Conservation (phyloP, 1,140 invertebrate genomes). For the Anthonomus grandis region DNA sequence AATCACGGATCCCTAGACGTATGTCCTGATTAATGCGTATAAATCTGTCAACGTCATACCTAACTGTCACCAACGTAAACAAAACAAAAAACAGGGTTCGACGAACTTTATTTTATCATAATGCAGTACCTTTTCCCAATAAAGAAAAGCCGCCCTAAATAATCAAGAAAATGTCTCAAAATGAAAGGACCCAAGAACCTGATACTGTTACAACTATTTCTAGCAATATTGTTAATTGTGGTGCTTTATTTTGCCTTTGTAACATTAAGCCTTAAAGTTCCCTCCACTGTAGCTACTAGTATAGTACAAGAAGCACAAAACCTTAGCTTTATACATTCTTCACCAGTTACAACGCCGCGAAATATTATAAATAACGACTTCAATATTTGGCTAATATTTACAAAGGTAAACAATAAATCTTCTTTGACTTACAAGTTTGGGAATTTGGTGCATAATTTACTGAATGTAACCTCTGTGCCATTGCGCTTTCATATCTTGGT, state of each 20-base stretch:
- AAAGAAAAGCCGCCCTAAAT: too few relatives aligned
- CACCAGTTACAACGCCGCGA: neutral
- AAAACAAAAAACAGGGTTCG: too few relatives aligned
- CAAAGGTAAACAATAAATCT: slow-evolving; percentile 43
- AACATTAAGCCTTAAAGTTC: neutral
- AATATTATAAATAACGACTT: slow-evolving; percentile 27
- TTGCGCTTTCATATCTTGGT: slow-evolving; percentile 67
- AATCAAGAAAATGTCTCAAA: slow-evolving; percentile 5
- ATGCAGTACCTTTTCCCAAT: too few relatives aligned
- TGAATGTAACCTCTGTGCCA: slow-evolving; percentile 48
- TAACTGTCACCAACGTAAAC: too few relatives aligned
- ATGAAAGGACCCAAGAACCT: slow-evolving; percentile 8
- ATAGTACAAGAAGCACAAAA: too few relatives aligned
- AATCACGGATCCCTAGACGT: too few relatives aligned
- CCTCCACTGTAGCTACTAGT: neutral
- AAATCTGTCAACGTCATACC: too few relatives aligned
- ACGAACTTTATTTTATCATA: too few relatives aligned
- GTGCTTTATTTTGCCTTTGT: slow-evolving; percentile 12
- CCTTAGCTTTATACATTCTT: neutral
- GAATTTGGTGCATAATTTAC: slow-evolving; percentile 42
- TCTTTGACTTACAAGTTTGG: slow-evolving; percentile 42
- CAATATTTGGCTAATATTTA: slow-evolving; percentile 47
- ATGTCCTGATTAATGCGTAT: too few relatives aligned
- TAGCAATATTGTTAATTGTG: slow-evolving; percentile 4
- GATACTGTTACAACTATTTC: neutral